Percentiles rank a stretch among this genome's conserved stretches.
These are phyloP conservation scores for Cathartes aura DNA, from an alignment of 2,113 vertebrate species.

Conservation along the genomic window DNA sequence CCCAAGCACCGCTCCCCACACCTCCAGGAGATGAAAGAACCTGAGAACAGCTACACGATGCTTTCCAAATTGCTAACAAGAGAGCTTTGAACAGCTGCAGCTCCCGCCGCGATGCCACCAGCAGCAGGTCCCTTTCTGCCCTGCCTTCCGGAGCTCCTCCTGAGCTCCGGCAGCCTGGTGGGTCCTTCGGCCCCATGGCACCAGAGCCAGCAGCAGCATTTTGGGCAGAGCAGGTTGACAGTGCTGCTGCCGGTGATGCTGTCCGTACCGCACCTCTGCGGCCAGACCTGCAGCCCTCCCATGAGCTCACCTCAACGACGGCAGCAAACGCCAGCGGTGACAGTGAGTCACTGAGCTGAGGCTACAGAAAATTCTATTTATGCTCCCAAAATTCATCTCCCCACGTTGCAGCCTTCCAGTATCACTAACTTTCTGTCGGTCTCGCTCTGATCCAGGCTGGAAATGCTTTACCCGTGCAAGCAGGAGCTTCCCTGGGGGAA, in stretches of 20 bases:
- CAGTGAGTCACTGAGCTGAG: neutral
- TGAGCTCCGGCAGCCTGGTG: rapidly evolving
- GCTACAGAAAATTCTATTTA: constrained; percentile 13
- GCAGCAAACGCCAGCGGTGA: neutral
- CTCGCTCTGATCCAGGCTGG: neutral
- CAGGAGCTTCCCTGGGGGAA: neutral
- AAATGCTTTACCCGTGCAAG: neutral
- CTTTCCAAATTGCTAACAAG: constrained; percentile 7
- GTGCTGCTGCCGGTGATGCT: neutral
- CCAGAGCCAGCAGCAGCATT: neutral
- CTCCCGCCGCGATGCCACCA: neutral
- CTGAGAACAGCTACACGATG: neutral
- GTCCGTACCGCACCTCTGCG: neutral
- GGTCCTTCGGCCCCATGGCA: neutral
- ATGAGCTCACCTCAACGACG: neutral
- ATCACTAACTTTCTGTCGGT: neutral
- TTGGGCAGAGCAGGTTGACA: neutral
- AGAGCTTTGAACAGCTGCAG: neutral
- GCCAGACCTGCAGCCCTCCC: neutral
- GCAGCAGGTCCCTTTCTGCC: neutral
- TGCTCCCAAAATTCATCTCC: constrained; percentile 6
- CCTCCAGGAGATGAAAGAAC: constrained; percentile 28
- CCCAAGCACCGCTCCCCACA: neutral
- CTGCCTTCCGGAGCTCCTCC: neutral
- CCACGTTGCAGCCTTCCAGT: neutral